These are phyloP conservation scores for Xylota segnis DNA, from an alignment of 2,888 invertebrate species.

Conservation along the genomic window DNA sequence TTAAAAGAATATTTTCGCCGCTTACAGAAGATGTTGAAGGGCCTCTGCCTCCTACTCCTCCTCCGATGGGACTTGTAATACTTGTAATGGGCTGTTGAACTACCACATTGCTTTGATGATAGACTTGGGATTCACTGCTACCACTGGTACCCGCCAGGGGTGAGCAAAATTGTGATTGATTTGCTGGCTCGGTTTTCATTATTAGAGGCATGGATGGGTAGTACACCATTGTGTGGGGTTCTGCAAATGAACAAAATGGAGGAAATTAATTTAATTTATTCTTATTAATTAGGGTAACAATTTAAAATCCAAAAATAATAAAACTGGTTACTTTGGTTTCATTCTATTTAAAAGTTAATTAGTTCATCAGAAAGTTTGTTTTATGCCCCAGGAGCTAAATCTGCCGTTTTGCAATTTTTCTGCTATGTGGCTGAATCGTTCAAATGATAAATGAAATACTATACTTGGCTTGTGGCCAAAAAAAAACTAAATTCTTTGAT, in stretches of 20 bases:
- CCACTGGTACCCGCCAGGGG: constrained; percentile 77
- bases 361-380: too few species aligned
- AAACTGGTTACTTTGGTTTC: too few species aligned
- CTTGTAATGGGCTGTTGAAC: constrained; percentile 79
- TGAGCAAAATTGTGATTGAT: constrained; percentile 82
- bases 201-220: constrained; percentile 83
- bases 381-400: too few species aligned
- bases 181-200: constrained; percentile 83
- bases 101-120: constrained; percentile 78
- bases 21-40: constrained; percentile 32
- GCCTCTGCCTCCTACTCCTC: constrained; percentile 23
- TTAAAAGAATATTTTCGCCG: constrained; percentile 53
- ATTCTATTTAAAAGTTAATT: too few species aligned
- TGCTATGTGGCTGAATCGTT: too few species aligned
- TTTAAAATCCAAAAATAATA: too few species aligned
- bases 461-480: too few species aligned
- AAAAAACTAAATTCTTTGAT: too few species aligned
- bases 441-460: too few species aligned
- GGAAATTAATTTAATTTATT: not conserved
- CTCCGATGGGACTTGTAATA: constrained; percentile 76
- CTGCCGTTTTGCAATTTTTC: too few species aligned
- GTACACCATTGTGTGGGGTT: constrained; percentile 84
- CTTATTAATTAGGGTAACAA: not conserved
- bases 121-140: constrained; percentile 74
- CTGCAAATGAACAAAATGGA: constrained; percentile 82